Percentiles rank a stretch among this genome's conserved stretches.
Conservation (phyloP, 2,797 vertebrate species). For the Kryptolebias ocellatus region DNA sequence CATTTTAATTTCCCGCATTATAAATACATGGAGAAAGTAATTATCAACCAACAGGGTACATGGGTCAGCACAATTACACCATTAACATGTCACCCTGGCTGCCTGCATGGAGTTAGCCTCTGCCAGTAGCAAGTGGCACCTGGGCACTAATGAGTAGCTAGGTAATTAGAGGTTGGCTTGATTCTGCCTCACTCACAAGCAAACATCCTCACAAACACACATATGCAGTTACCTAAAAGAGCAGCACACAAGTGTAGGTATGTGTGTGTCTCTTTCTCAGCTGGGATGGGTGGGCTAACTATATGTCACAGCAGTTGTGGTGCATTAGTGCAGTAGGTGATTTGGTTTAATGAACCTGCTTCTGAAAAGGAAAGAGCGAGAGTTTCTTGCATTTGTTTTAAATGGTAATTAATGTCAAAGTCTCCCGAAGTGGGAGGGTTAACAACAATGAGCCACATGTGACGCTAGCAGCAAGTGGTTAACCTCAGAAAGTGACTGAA, state of each 20-base stretch:
- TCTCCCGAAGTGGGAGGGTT: constrained; percentile 22
- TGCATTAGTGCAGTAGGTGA: constrained; percentile 17
- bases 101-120: constrained; percentile 65
- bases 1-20: constrained; percentile 66
- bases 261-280: constrained; percentile 11
- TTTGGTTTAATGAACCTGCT: constrained; percentile 45
- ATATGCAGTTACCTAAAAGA: constrained; percentile 15
- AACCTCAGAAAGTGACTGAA: constrained; percentile 30
- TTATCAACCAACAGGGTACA: constrained; percentile 71
- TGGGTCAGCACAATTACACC: constrained; percentile 74
- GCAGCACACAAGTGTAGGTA: constrained; percentile 10
- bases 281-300: constrained; percentile 22
- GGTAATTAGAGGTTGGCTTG: constrained; percentile 72
- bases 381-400: constrained; percentile 33
- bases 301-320: constrained; percentile 52
- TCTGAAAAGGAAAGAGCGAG: constrained; percentile 10
- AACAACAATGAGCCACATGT: background rate
- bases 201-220: constrained; percentile 29
- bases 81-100: constrained; percentile 72
- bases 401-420: constrained; percentile 46
- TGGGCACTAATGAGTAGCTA: constrained; percentile 71
- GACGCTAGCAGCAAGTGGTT: constrained; percentile 3
- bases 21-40: constrained; percentile 71
- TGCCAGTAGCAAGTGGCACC: constrained; percentile 70
- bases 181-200: constrained; percentile 34